Base-by-base conservation (phyloP, 2,888 invertebrate genomes). In the Oligia fasciuncula region DNA sequence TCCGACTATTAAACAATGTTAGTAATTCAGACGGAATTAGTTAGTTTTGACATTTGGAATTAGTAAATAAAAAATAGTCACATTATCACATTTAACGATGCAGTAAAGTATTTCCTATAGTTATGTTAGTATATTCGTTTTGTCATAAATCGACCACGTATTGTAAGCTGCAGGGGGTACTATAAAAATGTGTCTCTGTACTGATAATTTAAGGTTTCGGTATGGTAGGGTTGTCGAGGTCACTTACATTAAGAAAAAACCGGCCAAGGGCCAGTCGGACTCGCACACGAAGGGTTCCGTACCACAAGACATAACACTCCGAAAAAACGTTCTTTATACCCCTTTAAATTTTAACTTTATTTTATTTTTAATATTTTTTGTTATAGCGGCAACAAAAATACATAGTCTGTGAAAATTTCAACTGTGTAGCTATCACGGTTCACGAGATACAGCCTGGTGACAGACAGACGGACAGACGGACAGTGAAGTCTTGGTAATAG, bases 1-100 rank as follows among this genome's bases (percentile, higher is more conserved):
- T 66, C 8, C 8, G 29, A 78, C 83, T 86, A 49, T n/a, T 11
- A 40, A 83, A 69, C 40, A 19, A 35, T 49, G 29, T 49, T 19
- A 54, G 65, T 62, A 6, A 77, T 63, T 72, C 60, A 68, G 4
- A 60, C 57, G 43, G 67, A 54, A 77, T 69, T 65, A 60, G 57
- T n/a, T 51, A 77, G 63, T 83, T 85, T 77, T 87, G 84, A 87
- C 85, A 84, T 88, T 89, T 90, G 9, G 65, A 54, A 68, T 85
- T 80, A 73, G 43, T 84, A 91, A 90, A 90, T 91, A 92, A 92
- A 90, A 89, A 91, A 90, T 90, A 80, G 89, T 84, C 80, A 75
- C 87, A 91, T 91, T 90, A 90, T 91, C 87, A 89, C 87, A 85
- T 89, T 91, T 90, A 90, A 92, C 90, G 88, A 86, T 66, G 87